A percentile compares a stretch with the other conserved stretches of the same genome.
phyloP scores from a whole-genome alignment of 2,888 invertebrate genomes.

The Galerucella pusilla region DNA sequence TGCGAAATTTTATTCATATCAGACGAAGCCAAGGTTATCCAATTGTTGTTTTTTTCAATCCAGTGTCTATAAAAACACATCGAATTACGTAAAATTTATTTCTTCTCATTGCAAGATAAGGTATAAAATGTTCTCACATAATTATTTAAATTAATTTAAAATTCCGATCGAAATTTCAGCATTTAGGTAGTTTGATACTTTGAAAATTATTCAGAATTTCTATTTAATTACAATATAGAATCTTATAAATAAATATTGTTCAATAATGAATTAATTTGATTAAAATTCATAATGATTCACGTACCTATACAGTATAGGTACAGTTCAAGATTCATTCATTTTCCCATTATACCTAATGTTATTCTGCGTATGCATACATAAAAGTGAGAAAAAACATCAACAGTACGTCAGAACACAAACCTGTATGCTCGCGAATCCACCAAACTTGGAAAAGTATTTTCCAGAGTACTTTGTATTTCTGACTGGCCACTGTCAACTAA shows the following conservation, averaged over 20 bases:
- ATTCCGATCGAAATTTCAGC: not conserved
- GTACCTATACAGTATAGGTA: too few relatives aligned
- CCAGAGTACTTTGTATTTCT: too few relatives aligned
- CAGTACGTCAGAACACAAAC: not conserved
- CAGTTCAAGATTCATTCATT: too few relatives aligned
- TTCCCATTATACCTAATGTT: too few relatives aligned
- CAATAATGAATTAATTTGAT: too few relatives aligned
- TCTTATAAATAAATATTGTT: too few relatives aligned
- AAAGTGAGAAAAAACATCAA: not conserved
- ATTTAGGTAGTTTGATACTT: not conserved
- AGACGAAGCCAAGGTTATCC: not conserved
- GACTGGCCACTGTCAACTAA: too few relatives aligned
- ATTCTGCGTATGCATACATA: too few relatives aligned
- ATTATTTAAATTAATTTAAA: conserved; percentile 4
- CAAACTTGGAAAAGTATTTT: not conserved
- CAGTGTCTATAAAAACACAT: not conserved
- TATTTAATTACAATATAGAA: too few relatives aligned
- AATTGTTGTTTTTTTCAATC: not conserved
- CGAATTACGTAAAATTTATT: not conserved
- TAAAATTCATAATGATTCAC: too few relatives aligned
- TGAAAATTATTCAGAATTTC: too few relatives aligned
- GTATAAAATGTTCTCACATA: not conserved
- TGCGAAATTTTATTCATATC: not conserved
- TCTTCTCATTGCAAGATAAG: not conserved
- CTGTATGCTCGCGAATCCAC: not conserved